A percentile compares a stretch with the other conserved stretches of the same genome.
phyloP scores from a whole-genome alignment of 2,113 vertebrate genomes.

The Thalassarche chlororhynchos region DNA sequence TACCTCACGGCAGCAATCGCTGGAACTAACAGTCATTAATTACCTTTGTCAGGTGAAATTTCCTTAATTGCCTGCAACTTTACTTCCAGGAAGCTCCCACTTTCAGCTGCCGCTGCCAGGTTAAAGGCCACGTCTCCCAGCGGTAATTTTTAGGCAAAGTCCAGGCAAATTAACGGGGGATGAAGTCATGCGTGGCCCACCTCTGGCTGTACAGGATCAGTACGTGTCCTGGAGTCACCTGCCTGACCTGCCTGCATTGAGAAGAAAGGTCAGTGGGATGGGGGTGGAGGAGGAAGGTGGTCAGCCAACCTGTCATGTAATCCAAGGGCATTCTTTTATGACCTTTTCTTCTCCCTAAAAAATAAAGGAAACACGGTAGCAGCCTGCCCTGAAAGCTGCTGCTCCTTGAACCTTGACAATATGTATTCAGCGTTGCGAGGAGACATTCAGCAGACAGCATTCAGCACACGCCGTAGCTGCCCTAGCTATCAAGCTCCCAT shows the following conservation, averaged over 20 bases:
- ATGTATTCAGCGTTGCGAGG: neutral
- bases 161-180: neutral
- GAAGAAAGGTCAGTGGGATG: neutral
- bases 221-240: neutral
- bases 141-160: neutral
- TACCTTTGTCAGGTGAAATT: neutral
- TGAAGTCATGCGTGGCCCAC: neutral
- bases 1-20: fast-evolving
- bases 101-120: neutral
- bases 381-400: neutral
- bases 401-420: neutral
- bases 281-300: neutral
- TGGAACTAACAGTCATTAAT: neutral
- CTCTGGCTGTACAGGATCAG: fast-evolving
- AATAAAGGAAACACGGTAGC: neutral
- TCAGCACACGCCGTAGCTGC: neutral
- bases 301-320: neutral
- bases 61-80: neutral
- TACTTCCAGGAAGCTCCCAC: neutral
- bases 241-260: neutral
- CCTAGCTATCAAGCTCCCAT: neutral
- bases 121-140: neutral
- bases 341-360: slow-evolving; percentile 1
- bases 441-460: neutral
- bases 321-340: neutral